Evolutionary conservation across 2,113 vertebrate genomes (phyloP).

Genomic region (Himantopus leucocephalus): DNA sequence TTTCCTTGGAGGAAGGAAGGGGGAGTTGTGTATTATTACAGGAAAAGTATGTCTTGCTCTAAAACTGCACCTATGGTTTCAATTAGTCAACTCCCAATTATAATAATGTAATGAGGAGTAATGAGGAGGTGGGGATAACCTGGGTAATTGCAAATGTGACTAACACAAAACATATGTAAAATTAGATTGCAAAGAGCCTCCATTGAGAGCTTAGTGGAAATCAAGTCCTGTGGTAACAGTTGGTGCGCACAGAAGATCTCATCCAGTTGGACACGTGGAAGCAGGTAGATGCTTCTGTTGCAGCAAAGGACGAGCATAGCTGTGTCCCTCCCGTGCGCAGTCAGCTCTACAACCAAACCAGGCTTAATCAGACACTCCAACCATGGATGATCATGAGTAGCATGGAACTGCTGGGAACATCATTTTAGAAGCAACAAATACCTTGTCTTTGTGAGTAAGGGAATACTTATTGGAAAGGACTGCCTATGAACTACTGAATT

Average conservation of each 20-base stretch:
- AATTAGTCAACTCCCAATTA: constrained; percentile 34
- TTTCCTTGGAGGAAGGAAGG: neutral
- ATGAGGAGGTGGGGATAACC: constrained; percentile 24
- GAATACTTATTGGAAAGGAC: neutral
- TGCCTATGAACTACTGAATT: neutral
- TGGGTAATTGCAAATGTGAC: constrained; percentile 13
- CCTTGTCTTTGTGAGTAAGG: neutral
- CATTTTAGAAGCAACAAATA: neutral
- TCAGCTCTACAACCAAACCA: neutral
- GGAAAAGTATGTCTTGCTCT: neutral
- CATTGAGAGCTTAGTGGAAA: neutral
- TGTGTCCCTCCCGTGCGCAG: neutral
- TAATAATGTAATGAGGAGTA: constrained; percentile 11
- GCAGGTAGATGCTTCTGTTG: accelerated
- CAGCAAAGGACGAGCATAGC: neutral
- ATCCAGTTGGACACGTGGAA: neutral
- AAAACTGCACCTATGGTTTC: constrained; percentile 40
- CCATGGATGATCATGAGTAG: neutral
- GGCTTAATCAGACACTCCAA: neutral
- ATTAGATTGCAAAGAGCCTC: neutral
- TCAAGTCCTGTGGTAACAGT: neutral
- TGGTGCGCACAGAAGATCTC: neutral
- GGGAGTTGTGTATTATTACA: neutral
- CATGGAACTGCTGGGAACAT: neutral
- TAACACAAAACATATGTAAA: constrained; percentile 45